Conservation (phyloP, 2,888 invertebrate genomes). For the Parelbella ahira region DNA sequence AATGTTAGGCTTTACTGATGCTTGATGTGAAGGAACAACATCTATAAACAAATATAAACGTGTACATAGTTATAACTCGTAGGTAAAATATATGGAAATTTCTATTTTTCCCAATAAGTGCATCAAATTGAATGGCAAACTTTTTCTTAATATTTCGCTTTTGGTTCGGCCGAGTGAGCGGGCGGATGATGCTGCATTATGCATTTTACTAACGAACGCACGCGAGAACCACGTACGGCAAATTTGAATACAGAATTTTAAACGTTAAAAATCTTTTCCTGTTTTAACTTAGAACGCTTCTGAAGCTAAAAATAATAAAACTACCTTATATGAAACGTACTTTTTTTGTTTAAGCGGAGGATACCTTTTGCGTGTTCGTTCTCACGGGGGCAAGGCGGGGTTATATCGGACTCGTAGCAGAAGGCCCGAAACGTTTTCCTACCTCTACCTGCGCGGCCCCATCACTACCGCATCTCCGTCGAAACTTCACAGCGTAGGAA, state of each 20-base stretch:
- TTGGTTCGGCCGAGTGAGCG: constrained; percentile 41
- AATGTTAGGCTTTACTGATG: too few species aligned
- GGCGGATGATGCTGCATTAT: constrained; percentile 66
- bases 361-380: not conserved
- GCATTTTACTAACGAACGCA: constrained; percentile 73
- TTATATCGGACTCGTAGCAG: too few species aligned
- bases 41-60: too few species aligned
- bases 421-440: too few species aligned
- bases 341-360: constrained; percentile 5
- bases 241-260: constrained; percentile 62
- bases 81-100: too few species aligned
- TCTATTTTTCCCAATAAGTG: too few species aligned
- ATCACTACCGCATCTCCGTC: too few species aligned
- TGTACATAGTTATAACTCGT: too few species aligned
- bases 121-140: constrained; percentile 23
- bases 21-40: too few species aligned
- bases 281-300: constrained; percentile 40
- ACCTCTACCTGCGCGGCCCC: too few species aligned
- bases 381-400: too few species aligned
- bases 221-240: constrained; percentile 50
- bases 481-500: too few species aligned
- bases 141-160: constrained; percentile 55
- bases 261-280: constrained; percentile 42
- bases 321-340: not conserved
- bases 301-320: constrained; percentile 34